Conservation (phyloP, 2,888 invertebrate genomes). For the Eurois occulta region DNA sequence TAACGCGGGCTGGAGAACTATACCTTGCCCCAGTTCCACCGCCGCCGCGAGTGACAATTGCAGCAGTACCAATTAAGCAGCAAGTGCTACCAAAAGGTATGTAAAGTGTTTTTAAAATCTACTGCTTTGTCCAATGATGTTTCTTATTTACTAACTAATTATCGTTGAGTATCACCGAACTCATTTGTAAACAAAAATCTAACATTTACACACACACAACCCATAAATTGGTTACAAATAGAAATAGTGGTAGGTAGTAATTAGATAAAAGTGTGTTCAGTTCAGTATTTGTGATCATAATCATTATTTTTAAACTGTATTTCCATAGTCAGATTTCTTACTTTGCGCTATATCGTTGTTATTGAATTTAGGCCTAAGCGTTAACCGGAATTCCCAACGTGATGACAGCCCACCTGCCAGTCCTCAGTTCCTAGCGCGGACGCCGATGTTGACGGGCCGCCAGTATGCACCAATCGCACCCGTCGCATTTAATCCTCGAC, state of each 20-base stretch:
- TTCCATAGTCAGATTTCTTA: not conserved
- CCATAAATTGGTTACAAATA: not conserved
- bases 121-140: not conserved
- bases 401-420: constrained; percentile 85
- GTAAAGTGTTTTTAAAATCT: constrained; percentile 18
- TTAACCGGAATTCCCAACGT: constrained; percentile 70
- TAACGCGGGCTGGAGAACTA: constrained; percentile 61
- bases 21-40: constrained; percentile 54
- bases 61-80: constrained; percentile 14
- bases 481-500: constrained; percentile 79
- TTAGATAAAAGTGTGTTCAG: not conserved
- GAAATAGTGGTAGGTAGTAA: not conserved
- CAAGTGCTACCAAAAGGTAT: constrained; percentile 52
- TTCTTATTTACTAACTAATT: not conserved
- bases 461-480: constrained; percentile 85
- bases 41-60: constrained; percentile 50
- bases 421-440: constrained; percentile 80
- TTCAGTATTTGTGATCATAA: not conserved
- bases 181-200: not conserved
- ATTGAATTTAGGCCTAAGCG: constrained; percentile 33
- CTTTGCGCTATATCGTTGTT: not conserved
- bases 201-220: not conserved
- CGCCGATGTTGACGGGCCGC: constrained; percentile 69
- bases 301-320: not conserved
- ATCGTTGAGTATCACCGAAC: not conserved